Evolutionary conservation across 2,888 invertebrate species (phyloP).

Genomic region (Lasius platythorax): DNA sequence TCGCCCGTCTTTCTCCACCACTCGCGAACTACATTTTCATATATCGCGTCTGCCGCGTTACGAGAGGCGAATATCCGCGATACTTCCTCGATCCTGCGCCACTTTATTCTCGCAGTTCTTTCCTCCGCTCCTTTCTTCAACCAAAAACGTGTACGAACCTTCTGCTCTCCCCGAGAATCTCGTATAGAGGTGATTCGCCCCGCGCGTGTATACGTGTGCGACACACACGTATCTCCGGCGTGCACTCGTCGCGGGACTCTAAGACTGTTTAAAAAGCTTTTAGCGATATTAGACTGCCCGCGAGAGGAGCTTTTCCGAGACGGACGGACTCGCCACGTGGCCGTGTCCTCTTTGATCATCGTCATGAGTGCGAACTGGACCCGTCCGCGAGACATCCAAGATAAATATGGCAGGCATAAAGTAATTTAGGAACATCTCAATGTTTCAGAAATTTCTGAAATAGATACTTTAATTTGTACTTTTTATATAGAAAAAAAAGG

Average conservation of each 20-base stretch:
- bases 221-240: slow-evolving; percentile 27
- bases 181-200: slow-evolving; percentile 13
- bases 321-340: slow-evolving; percentile 5
- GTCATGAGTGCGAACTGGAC: neutral
- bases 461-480: neutral
- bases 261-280: slow-evolving; percentile 80
- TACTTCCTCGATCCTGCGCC: slow-evolving; percentile 22
- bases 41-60: slow-evolving; percentile 37
- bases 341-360: slow-evolving; percentile 40
- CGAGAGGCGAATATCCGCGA: slow-evolving; percentile 61
- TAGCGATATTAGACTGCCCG: slow-evolving; percentile 76
- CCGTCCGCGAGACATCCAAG: neutral
- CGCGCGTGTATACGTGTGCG: neutral
- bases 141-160: slow-evolving; percentile 23
- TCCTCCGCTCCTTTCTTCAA: neutral
- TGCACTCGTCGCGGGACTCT: slow-evolving; percentile 46
- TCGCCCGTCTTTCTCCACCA: neutral
- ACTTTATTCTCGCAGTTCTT: neutral
- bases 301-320: slow-evolving; percentile 42
- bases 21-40: slow-evolving; percentile 58
- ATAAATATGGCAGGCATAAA: neutral
- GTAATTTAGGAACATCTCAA: neutral
- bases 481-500: neutral
- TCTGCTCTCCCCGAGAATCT: slow-evolving; percentile 16
- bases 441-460: neutral